Base-by-base conservation (phyloP, 2,888 invertebrate genomes). In the Kryphioiulus occultus region DNA sequence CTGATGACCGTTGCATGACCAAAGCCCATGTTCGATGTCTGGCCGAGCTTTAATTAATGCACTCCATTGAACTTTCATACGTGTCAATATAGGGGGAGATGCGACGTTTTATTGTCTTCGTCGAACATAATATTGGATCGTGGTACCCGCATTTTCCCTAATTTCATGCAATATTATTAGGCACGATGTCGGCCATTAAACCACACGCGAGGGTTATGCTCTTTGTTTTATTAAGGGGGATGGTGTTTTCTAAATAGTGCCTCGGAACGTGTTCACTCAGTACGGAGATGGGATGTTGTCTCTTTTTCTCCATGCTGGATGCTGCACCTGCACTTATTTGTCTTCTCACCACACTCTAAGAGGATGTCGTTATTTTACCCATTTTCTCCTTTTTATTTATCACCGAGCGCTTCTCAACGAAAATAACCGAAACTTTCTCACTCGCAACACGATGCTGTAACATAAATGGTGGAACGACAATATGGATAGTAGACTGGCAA, bases 71-170 rank as follows among this genome's bases (percentile, higher is more conserved):
- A 59, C n/a, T 22, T 59, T 53, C 53, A 19, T 53, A 53, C 15
- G 53, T 53, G 53, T 53, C 53, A 53, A 59, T 59, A 59, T n/a
- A 22, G 59, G 59, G 59, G 22, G 59, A 19, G 59, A 59, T 59
- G 22, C 9, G 42, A 59, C 7, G 59, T 59, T 59, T 19, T 59
- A 59, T 59, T n/a, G n/a, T 47, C 47, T 47, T 47, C 47, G 10
- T 12, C 12, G 82, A n/a, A 12, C 30, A 83, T 83, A n/a, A 83
- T 83, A 35, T 83, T 83, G 83, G 59, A 59, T 59, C 59, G 59
- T 59, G 59, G 59, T 22, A 59, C 59, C 59, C 59, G 59, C 59
- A 59, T 59, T 59, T n/a, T 59, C 22, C 59, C 22, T 59, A 59
- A 59, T 59, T 19, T 59, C 59, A 59, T n/a, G 59, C 59, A 59